Conservation (phyloP, 2,797 vertebrate species). For the Microchirus variegatus region DNA sequence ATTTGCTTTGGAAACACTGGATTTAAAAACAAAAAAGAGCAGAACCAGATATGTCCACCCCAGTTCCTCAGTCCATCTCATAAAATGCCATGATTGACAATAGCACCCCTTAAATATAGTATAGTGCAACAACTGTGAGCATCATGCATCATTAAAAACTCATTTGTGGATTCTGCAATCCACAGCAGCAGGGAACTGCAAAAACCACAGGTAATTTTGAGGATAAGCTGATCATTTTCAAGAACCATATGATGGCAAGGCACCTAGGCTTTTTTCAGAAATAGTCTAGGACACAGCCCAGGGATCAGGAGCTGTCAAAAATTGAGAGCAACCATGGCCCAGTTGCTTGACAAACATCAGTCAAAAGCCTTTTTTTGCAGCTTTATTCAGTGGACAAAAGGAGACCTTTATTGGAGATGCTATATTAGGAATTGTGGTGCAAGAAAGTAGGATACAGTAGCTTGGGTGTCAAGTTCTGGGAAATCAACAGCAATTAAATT, state of each 20-base stretch:
- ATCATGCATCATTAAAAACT: no score
- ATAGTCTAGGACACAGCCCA: not conserved
- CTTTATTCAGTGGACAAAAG: not conserved
- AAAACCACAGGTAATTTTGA: not conserved
- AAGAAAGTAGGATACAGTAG: not conserved
- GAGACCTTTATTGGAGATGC: not conserved
- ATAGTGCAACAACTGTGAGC: no score
- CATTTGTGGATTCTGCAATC: no score
- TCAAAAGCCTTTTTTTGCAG: not conserved
- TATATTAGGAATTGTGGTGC: not conserved
- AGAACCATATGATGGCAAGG: no score
- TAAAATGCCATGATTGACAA: no score
- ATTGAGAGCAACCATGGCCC: not conserved
- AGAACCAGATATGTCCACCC: no score
- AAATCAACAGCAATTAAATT: not conserved
- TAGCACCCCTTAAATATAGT: no score
- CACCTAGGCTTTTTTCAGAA: not conserved
- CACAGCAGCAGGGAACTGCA: no score
- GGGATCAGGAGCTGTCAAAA: not conserved
- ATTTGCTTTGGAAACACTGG: no score
- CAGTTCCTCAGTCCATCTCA: no score
- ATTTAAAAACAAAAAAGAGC: no score
- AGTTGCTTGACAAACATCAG: not conserved
- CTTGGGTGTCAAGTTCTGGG: not conserved
- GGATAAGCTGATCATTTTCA: not conserved